phyloP scores from a whole-genome alignment of 2,888 invertebrate species.

The Acrobasis repandana region DNA sequence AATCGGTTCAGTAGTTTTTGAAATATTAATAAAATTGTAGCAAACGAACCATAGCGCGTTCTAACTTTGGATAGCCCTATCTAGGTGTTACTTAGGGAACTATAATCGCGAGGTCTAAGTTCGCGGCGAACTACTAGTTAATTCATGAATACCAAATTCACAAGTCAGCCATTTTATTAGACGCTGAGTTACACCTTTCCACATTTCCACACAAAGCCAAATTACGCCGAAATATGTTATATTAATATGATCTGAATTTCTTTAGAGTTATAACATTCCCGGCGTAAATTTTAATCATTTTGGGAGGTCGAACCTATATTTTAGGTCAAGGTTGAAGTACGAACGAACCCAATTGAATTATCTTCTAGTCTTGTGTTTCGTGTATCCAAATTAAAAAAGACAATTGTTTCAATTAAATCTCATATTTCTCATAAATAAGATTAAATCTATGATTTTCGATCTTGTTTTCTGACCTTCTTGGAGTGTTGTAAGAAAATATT shows the following conservation, averaged over 20 bases:
- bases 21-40: too few relatives aligned
- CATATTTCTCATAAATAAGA: too few relatives aligned
- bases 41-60: too few relatives aligned
- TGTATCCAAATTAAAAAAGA: not conserved
- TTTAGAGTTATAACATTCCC: not conserved
- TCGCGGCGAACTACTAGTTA: too few relatives aligned
- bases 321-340: not conserved
- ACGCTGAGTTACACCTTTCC: not conserved
- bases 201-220: not conserved
- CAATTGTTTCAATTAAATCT: too few relatives aligned
- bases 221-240: not conserved
- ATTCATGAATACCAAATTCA: not conserved
- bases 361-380: not conserved
- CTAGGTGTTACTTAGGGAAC: too few relatives aligned
- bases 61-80: too few relatives aligned
- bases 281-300: constrained; percentile 1
- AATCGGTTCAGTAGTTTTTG: too few relatives aligned
- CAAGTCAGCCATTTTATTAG: not conserved
- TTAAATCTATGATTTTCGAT: too few relatives aligned
- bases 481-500: too few relatives aligned
- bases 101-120: too few relatives aligned
- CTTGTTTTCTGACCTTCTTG: too few relatives aligned
- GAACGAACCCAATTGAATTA: not conserved
- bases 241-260: not conserved
- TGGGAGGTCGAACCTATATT: not conserved